Conservation (phyloP, 2,888 invertebrate genomes). For the Prenolepis imparis region DNA sequence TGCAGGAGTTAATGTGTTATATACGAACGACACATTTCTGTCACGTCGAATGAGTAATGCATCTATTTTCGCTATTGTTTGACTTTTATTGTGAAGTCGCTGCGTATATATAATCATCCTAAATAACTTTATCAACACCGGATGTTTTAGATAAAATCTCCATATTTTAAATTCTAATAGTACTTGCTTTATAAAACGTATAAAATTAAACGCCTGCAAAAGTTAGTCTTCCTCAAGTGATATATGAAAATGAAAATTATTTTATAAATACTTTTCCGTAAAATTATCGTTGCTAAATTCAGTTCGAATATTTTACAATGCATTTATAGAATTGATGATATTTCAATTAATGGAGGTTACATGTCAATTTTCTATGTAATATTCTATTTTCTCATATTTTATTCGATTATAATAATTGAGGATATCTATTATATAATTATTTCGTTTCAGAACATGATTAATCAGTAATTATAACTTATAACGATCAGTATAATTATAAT, state of each 20-base stretch:
- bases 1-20: conserved; percentile 39
- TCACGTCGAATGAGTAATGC: conserved; percentile 49
- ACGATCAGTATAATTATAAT: not conserved
- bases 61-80: conserved; percentile 47
- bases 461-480: not conserved
- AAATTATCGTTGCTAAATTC: not conserved
- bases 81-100: conserved; percentile 6
- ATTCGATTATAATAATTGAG: not conserved
- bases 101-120: not conserved
- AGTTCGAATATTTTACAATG: not conserved
- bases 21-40: conserved; percentile 36
- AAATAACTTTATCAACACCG: conserved; percentile 36
- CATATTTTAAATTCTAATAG: not conserved
- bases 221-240: not conserved
- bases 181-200: not conserved
- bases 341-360: not conserved
- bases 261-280: not conserved
- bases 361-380: not conserved
- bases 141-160: not conserved
- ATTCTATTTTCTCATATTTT: not conserved
- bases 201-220: not conserved
- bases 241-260: no score
- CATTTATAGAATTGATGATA: not conserved
- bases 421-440: not conserved
- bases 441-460: not conserved